Evolutionary conservation across 2,888 invertebrate species (phyloP).

Genomic region (Volucella bombylans): DNA sequence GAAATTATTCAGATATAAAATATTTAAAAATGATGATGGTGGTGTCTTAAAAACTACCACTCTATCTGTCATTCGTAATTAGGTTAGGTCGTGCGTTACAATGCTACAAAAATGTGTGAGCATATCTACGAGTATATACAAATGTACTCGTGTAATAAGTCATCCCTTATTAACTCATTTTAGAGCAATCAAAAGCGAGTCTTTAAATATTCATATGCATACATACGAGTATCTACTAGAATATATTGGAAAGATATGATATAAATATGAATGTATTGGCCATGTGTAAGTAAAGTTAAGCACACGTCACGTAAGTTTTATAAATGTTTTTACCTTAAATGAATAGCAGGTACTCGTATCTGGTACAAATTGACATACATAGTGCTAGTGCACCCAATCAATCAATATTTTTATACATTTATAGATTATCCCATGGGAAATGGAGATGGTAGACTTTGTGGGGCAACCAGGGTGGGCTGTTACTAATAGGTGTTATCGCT

Average conservation of each 20-base stretch:
- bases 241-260: background rate
- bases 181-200: background rate
- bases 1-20: conserved; percentile 6
- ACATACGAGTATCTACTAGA: too few species aligned
- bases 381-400: conserved; percentile 46
- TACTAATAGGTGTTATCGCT: conserved; percentile 43
- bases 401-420: conserved; percentile 53
- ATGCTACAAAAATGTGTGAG: too few species aligned
- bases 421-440: conserved; percentile 27
- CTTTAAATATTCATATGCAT: too few species aligned
- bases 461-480: background rate
- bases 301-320: conserved; percentile 26
- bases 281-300: conserved; percentile 17
- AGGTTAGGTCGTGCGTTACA: background rate
- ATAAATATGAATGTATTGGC: conserved; percentile 7
- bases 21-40: conserved; percentile 28
- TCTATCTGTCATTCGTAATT: conserved; percentile 29
- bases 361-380: conserved; percentile 52
- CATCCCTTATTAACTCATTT: conserved; percentile 38
- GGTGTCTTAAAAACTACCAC: background rate
- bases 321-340: conserved; percentile 18
- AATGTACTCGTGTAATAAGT: too few species aligned
- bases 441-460: background rate
- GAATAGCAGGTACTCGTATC: conserved; percentile 32
- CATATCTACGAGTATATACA: too few species aligned